Evolutionary conservation across 2,797 vertebrate genomes (phyloP), one percentile per base, ranked within the genome.

Genomic region (Halcyon chelicuti): DNA sequence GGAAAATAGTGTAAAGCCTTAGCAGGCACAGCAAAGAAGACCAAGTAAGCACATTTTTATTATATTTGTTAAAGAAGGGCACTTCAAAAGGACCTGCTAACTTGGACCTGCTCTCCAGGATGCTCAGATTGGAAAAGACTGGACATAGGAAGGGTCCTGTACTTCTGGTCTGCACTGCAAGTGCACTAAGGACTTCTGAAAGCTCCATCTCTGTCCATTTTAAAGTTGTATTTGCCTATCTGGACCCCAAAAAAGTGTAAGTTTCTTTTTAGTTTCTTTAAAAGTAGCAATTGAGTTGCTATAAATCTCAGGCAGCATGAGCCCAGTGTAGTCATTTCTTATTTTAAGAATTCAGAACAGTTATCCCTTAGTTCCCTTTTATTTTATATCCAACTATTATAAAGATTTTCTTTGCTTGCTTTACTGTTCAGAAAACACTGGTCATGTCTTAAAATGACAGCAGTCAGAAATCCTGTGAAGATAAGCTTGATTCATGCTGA

Each of bases 11-110:
- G 96, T 93, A 96, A 93, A 82, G 74, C 2, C 62, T 97, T 97
- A 93, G 86, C 77, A 97, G 94, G 91, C 94, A 97, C 87, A 89
- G 96, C 93, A 93, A 96, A 93, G 81, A 93, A 28, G 87, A 39
- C 68, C 62, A 95, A 96, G 71, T 79, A 81, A 96, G 92, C 63
- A 68, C 40, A 70, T 85, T 92, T 95, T 93, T 81, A 66, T 82
- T 80, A 42, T 90, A 49, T 91, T 95, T 95, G 67, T 86, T 71
- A 65, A 92, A 84, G 86, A 57, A 33, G 72, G 29, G 23, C 67
- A 63, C 37, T 87, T 76, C 51, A 22, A 77, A 76, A 88, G 67
- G n/a, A 92, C 22, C 83, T 87, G 73, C 61, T 79, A 29, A 25
- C 71, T 68, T 40, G 54, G 44, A 68, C 22, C 74, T 75, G 35